Conservation (phyloP, 2,797 vertebrate genomes). For the Scolopax bukidnonensis region DNA sequence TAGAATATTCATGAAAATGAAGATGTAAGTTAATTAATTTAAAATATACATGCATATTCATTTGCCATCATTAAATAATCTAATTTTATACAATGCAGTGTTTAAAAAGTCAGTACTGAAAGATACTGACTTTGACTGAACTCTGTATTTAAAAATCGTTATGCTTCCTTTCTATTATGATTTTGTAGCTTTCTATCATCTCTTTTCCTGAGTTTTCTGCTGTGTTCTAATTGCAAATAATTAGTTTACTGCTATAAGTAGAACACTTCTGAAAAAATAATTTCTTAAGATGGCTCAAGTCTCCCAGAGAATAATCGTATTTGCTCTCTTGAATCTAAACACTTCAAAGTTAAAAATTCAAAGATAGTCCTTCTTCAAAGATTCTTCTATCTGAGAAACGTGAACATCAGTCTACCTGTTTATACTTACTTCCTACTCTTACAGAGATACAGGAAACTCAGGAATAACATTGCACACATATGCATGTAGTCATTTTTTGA, state of each 20-base stretch:
- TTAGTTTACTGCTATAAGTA: constrained; percentile 31
- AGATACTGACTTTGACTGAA: neutral
- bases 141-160: neutral
- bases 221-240: constrained; percentile 38
- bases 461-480: neutral
- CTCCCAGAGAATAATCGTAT: neutral
- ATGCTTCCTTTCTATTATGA: neutral
- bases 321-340: constrained; percentile 13
- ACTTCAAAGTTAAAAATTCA: constrained; percentile 52
- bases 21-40: neutral
- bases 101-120: neutral
- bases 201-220: neutral
- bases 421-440: neutral
- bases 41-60: neutral
- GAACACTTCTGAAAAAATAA: neutral
- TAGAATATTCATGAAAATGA: neutral
- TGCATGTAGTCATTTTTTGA: neutral
- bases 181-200: neutral
- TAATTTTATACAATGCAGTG: neutral
- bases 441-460: neutral
- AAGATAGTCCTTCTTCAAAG: neutral
- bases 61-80: neutral
- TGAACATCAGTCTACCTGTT: constrained; percentile 6
- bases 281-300: neutral
- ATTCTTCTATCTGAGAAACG: constrained; percentile 3